These are phyloP conservation scores for Notodonta dromedarius DNA, from an alignment of 2,888 invertebrate genomes.

Conservation along the genomic window DNA sequence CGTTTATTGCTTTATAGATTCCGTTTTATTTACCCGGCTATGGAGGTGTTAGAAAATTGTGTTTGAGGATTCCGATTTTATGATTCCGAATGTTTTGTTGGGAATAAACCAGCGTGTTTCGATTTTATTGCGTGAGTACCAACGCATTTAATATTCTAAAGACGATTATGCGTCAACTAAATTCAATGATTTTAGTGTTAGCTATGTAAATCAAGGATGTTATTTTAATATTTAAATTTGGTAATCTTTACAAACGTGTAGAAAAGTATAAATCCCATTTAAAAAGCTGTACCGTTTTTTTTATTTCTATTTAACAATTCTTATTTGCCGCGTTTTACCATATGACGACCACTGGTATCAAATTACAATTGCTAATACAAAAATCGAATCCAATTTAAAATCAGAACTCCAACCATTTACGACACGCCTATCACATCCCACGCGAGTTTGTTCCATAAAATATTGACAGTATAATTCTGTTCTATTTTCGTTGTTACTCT, in stretches of 20 bases:
- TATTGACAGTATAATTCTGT: slow-evolving; percentile 44
- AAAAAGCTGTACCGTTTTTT: too few species aligned
- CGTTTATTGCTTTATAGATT: slow-evolving; percentile 51
- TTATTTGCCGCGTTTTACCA: slow-evolving; percentile 1
- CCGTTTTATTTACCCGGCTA: slow-evolving; percentile 34
- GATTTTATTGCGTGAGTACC: slow-evolving; percentile 7
- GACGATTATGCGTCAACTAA: background rate
- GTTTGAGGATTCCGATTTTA: slow-evolving; percentile 12
- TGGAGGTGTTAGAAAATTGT: slow-evolving; percentile 33
- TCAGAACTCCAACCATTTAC: slow-evolving; percentile 33
- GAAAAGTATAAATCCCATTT: too few species aligned
- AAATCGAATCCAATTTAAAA: slow-evolving; percentile 28
- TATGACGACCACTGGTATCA: background rate
- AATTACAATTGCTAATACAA: slow-evolving; percentile 37
- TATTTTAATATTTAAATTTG: background rate
- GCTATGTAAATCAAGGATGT: background rate
- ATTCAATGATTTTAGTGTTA: background rate
- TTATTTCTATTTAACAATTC: background rate
- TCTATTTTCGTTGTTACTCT: slow-evolving; percentile 46
- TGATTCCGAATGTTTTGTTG: slow-evolving; percentile 7
- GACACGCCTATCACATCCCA: background rate
- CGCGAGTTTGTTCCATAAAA: slow-evolving; percentile 28
- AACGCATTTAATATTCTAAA: background rate
- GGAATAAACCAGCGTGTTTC: slow-evolving; percentile 8
- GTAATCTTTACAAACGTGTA: background rate